Base-by-base conservation (phyloP, 2,797 vertebrate genomes). In the Avahi laniger region DNA sequence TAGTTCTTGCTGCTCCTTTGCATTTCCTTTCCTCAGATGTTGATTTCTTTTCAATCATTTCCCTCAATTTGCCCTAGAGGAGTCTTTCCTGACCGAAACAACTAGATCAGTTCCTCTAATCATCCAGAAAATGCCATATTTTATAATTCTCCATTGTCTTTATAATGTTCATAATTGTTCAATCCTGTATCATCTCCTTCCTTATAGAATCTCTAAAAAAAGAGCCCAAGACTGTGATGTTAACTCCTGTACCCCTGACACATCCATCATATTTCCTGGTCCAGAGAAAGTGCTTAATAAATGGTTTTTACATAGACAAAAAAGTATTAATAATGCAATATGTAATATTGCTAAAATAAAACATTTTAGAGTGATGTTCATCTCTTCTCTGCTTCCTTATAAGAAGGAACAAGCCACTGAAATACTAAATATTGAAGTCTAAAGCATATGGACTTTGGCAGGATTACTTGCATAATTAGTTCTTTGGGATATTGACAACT, bases 11-110 rank as follows among this genome's bases (percentile, higher is more conserved):
- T 28, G 65, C 52, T 65, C 67, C 33, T 89, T 81, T 65, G 87
- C 75, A 83, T 89, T 83, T 96, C 46, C 38, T 89, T 50, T 91
- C 17, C 54, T 48, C 33, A 59, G 95, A 95, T 22, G 35, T 8
- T 82, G 72, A 78, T 30, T 95, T 63, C 11, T 75, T 81, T 88
- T 46, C 46, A 87, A 69, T 69, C 38, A 24, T n/a, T 76, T 91
- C 54, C 17, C 24, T 84, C 20, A n/a, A 38, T 10, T 89, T 81
- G 46, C 48, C 61, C 67, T 20, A 38, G 26, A 94, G 61, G 73
- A 78, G 18, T 28, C 11, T 79, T 67, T 50, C 14, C 22, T 57
- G 72, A 57, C 54, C 33, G 18, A 41, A 18, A 79, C 65, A 69
- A 82, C n/a, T 13, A 65, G 33, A 75, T 48, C 9, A 20, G 1